A percentile compares a stretch with the other conserved stretches of the same genome.
phyloP scores from a whole-genome alignment of 1,140 invertebrate genomes.

The Zaprionus davidi region DNA sequence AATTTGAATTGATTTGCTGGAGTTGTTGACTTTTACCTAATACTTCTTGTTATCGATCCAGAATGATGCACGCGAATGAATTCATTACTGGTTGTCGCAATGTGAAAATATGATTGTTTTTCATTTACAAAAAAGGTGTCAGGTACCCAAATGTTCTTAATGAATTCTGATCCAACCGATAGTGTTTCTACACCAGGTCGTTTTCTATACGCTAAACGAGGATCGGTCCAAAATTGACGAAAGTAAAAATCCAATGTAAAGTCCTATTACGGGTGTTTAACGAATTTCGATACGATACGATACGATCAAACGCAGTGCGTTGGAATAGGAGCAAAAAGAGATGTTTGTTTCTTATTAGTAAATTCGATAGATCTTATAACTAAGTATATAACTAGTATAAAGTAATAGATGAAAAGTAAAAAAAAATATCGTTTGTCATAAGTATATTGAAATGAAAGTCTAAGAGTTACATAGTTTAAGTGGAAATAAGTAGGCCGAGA shows the following conservation, averaged over 20 bases:
- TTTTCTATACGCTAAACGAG: slow-evolving; percentile 95
- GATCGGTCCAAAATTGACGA: slow-evolving; percentile 99
- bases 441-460: slow-evolving; percentile 36
- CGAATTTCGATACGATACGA: slow-evolving; percentile 33
- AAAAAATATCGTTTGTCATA: slow-evolving; percentile 21
- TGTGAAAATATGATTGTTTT: slow-evolving; percentile 99
- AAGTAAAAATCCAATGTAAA: slow-evolving; percentile 99
- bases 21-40: slow-evolving; percentile 90
- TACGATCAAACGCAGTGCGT: slow-evolving; percentile 28
- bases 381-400: slow-evolving; percentile 17
- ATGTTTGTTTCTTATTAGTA: slow-evolving; percentile 59
- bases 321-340: slow-evolving; percentile 50
- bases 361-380: slow-evolving; percentile 39
- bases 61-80: slow-evolving; percentile 98
- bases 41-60: slow-evolving; percentile 96
- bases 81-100: slow-evolving; percentile 98
- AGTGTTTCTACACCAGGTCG: slow-evolving; percentile 94
- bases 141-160: slow-evolving; percentile 99
- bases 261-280: slow-evolving; percentile 88
- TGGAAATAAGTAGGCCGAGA: slow-evolving; percentile 20
- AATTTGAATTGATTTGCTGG: slow-evolving; percentile 55
- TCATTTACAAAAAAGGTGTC: slow-evolving; percentile 99
- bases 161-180: slow-evolving; percentile 96
- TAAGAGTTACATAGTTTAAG: slow-evolving; percentile 22
- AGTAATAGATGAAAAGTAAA: slow-evolving; percentile 9